Evolutionary conservation across 2,888 invertebrate genomes (phyloP).

Genomic region (Perithous albicinctus): DNA sequence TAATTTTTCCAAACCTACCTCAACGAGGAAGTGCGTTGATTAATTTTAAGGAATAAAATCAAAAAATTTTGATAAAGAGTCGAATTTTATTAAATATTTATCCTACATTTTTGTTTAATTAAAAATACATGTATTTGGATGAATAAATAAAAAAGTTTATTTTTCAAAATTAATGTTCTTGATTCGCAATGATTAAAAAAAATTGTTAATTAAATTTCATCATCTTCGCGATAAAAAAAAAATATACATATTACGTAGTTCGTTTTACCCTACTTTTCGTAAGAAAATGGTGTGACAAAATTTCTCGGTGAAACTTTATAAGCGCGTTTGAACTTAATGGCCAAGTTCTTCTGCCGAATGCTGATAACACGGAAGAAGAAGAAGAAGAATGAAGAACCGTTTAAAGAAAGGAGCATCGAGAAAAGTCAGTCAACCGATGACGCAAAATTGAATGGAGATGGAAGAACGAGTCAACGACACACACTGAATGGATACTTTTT

Average conservation of each 20-base stretch:
- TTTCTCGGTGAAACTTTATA: constrained; percentile 10
- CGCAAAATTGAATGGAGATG: constrained; percentile 32
- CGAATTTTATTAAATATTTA: no score
- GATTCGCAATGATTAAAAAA: no score
- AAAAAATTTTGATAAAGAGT: neutral
- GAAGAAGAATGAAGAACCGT: constrained; percentile 11
- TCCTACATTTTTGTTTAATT: no score
- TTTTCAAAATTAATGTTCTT: no score
- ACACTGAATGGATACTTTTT: neutral
- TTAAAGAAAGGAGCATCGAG: neutral
- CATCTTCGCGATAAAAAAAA: neutral
- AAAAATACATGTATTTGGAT: no score
- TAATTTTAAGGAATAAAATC: neutral
- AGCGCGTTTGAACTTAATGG: constrained; percentile 30
- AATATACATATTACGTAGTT: no score
- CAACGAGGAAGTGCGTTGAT: no score
- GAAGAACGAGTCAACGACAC: neutral
- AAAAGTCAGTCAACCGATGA: constrained; percentile 31
- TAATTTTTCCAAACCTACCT: no score
- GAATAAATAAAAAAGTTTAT: no score
- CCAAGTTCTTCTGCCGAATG: constrained; percentile 49
- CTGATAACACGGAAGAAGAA: constrained; percentile 41
- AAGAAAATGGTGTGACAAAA: constrained; percentile 22
- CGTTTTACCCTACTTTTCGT: neutral
- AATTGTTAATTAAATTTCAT: neutral